Percentiles rank a stretch among this genome's conserved stretches.
phyloP scores from a whole-genome alignment of 37 sponge, comb jelly and placozoan species.

The Aplysina aerophoba region DNA sequence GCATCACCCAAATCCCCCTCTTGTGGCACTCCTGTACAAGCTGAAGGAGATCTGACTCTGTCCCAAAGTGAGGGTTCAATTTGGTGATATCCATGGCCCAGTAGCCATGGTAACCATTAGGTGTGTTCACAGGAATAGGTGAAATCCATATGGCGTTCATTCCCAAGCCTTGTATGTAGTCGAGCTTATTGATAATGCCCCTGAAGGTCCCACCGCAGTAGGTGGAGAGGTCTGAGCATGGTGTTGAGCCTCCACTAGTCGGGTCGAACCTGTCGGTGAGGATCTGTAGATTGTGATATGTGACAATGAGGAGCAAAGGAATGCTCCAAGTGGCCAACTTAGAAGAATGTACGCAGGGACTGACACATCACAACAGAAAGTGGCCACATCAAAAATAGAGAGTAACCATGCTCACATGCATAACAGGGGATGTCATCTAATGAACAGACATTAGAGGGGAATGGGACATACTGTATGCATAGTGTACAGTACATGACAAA shows the following conservation, averaged over 20 bases:
- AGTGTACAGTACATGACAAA: too few relatives aligned
- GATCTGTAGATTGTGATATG: conserved; percentile 35
- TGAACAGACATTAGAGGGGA: too few relatives aligned
- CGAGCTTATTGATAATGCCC: conserved; percentile 50
- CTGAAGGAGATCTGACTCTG: conserved; percentile 51
- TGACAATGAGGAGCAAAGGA: not conserved
- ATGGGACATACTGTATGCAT: too few relatives aligned
- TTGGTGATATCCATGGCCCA: conserved; percentile 77
- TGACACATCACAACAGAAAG: too few relatives aligned
- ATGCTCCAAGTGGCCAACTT: not conserved
- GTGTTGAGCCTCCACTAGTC: not conserved
- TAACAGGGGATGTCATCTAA: too few relatives aligned
- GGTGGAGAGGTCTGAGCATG: conserved; percentile 42
- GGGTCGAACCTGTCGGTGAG: conserved; percentile 78
- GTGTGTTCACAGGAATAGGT: conserved; percentile 74
- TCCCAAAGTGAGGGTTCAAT: conserved; percentile 80
- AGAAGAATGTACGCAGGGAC: too few relatives aligned
- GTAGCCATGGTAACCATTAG: conserved; percentile 86
- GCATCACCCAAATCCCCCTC: conserved; percentile 85
- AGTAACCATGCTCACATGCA: not conserved
- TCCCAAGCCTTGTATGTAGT: conserved; percentile 54
- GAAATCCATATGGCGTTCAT: conserved; percentile 45
- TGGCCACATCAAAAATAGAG: too few relatives aligned
- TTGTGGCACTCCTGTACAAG: conserved; percentile 72
- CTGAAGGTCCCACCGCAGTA: conserved; percentile 60